Base-by-base conservation (phyloP, 2,113 vertebrate species). In the Gopherus flavomarginatus region DNA sequence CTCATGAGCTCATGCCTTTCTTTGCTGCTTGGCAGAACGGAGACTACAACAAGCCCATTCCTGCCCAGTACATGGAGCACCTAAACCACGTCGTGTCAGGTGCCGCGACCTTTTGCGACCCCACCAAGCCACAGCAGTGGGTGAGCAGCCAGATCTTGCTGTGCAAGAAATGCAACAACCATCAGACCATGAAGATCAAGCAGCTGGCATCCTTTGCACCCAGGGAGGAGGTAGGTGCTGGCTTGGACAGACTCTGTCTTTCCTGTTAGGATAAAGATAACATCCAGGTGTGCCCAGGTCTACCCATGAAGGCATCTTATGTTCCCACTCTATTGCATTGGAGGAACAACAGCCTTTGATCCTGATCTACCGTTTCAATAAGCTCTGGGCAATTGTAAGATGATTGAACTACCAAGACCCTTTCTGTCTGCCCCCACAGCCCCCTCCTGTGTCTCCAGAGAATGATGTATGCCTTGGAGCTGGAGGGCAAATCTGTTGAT, bases 31-130 rank as follows among this genome's bases (percentile, higher is more conserved):
- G 91, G 10, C 95, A 99, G 99, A 99, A 99, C 53, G 99, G 99
- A 1, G 99, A 99, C 97, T 99, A 99, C 98, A 99, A 99, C 98
- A 99, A 99, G 95, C 99, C 99, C 1, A 99, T 99, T 91, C 99
- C 99, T 1, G 99, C 99, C 11, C 99, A 99, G 98, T 99, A 99
- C 97, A 98, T 99, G 98, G 99, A 99, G 77, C 98, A 99, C 97
- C 98, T 99, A 21, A 99, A 99, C 98, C 99, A 99, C 1, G 99
- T 99, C 2, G 98, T 99, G 83, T 99, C 98, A 0, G 98, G 99
- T 13, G 94, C 95, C 0, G 95, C 98, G 0, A 97, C 98, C 6
- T 96, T 98, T 79, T 96, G 96, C 0, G 98, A 98, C 47, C 93
- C 98, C 0, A 27, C 97, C 0, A 99, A 98, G 93, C 98, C 98